These are phyloP conservation scores for Araneus ventricosus DNA, from an alignment of 1,140 invertebrate genomes.

Conservation along the genomic window DNA sequence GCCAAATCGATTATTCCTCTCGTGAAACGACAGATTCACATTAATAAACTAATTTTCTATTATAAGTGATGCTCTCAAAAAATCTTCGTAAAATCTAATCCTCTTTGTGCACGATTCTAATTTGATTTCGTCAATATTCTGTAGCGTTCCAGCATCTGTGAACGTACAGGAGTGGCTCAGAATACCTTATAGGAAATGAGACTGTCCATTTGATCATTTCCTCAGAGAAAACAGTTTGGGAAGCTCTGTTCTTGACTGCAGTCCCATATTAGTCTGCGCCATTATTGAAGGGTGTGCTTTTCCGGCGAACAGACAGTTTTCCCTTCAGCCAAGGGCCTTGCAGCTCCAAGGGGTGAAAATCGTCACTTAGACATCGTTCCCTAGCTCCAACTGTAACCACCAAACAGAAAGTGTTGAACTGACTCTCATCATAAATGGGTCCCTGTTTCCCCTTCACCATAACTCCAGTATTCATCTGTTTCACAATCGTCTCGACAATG, in stretches of 20 bases:
- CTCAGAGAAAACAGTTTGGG: not conserved
- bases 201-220: not conserved
- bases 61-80: no score
- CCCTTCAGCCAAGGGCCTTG: slow-evolving; percentile 98
- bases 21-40: not conserved
- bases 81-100: no score
- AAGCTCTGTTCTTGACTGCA: not conserved
- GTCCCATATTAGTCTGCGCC: not conserved
- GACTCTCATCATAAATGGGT: slow-evolving; percentile 88
- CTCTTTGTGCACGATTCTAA: no score
- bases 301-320: slow-evolving; percentile 92
- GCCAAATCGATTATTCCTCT: not conserved
- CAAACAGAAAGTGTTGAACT: slow-evolving; percentile 90
- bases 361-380: slow-evolving; percentile 93
- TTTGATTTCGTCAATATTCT: not conserved
- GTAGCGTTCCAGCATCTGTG: not conserved
- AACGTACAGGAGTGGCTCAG: not conserved
- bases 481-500: slow-evolving; percentile 95
- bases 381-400: slow-evolving; percentile 95
- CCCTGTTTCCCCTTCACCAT: slow-evolving; percentile 91
- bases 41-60: not conserved
- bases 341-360: slow-evolving; percentile 93
- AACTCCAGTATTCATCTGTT: slow-evolving; percentile 95
- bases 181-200: not conserved
- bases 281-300: slow-evolving; percentile 80